Conservation (phyloP, 2,888 invertebrate genomes). For the Trichacis sp. region DNA sequence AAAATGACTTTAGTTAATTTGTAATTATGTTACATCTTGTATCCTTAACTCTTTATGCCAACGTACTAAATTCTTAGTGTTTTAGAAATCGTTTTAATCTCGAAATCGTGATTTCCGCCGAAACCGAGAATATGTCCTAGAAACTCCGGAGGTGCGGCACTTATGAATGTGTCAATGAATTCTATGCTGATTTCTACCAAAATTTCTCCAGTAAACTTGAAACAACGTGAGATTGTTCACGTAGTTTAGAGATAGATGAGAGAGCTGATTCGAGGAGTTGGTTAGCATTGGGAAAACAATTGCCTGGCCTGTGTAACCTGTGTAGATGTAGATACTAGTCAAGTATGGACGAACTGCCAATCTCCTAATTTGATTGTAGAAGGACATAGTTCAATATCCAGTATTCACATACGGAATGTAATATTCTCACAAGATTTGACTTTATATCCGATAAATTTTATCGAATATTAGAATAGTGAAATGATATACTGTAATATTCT, state of each 20-base stretch:
- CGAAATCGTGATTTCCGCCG: background rate
- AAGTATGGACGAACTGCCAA: background rate
- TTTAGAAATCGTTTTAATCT: no score
- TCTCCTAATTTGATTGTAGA: background rate
- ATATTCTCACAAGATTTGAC: no score
- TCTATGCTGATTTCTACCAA: background rate
- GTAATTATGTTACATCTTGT: no score
- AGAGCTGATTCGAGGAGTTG: background rate
- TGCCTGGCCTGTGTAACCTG: background rate
- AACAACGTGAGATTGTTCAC: background rate
- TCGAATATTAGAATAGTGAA: no score
- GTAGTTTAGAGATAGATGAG: background rate
- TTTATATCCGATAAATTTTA: no score
- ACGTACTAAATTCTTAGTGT: no score
- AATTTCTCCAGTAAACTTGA: background rate
- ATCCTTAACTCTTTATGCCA: no score
- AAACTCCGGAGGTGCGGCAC: background rate
- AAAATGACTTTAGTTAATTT: no score
- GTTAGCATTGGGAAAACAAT: conserved; percentile 1
- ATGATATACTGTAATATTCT: no score
- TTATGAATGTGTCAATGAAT: background rate
- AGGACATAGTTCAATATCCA: background rate
- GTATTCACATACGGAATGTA: no score
- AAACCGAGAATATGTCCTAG: background rate
- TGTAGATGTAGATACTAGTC: background rate